Evolutionary conservation across 1,140 invertebrate genomes (phyloP), one percentile per base, ranked within the genome.

Genomic region (Nasonia longicornis): DNA sequence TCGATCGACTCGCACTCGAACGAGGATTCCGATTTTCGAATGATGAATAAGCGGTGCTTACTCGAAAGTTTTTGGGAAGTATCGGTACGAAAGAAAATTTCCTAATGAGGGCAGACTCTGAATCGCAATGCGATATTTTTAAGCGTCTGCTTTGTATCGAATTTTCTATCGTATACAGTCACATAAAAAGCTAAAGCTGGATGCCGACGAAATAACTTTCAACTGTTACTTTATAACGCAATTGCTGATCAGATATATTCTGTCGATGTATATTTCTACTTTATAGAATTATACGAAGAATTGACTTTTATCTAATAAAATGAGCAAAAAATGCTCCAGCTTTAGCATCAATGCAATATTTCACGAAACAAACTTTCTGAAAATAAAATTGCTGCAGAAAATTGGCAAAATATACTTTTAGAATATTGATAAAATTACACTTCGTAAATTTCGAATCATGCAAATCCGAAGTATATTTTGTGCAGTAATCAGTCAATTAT

Each of bases 1-100:
- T 80, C 71, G 77, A 80, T 77, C 63, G 38, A 48, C n/a, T 67
- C 42, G 35, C 52, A 22, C 26, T 67, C 10, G 26, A n/a, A 78
- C 0, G 12, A 73, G 58, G 22, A 31, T 73, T 63, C 8, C 38
- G 2, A 76, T 38, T 66, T 42, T n/a, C 4, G 26, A 26, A 26
- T 26, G 26, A 26, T 58, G 2, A 14, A 58, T 16, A 26, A 14
- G 42, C n/a, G 29, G 14, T 38, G 6, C 3, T 29, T 76, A n/a
- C 11, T 77, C 7, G 20, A 67, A 67, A 16, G 20, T 12, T 67
- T 26, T 77, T 45, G 66, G 11, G 70, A 77, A 52, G 58, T 70
- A 69, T 77, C 22, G 11, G 22, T 26, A 42, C 14, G 58, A 29
- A 75, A 63, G 16, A 58, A 6, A 63, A 75, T 58, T 52, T 48